Base-by-base conservation (phyloP, 2,113 vertebrate species). In the Pongo pygmaeus region DNA sequence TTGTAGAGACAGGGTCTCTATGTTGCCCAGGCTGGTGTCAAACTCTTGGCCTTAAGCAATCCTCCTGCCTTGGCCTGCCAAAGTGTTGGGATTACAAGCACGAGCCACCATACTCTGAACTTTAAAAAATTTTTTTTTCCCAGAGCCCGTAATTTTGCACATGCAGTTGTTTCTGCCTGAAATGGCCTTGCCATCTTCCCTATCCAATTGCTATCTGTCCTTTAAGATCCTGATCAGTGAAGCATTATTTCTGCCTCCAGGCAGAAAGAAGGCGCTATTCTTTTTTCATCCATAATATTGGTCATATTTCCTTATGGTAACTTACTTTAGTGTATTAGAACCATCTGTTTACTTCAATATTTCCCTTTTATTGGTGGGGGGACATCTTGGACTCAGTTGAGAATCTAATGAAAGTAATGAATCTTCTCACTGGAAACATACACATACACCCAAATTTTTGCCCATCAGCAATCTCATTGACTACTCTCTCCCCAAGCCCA, bases 401-500 rank as follows among this genome's bases (percentile, higher is more conserved):
- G 32, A 89, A 67, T 80, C 46, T 67, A 86, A 75, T 67, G 46
- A 48, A 27, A 74, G 13, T 27, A 75, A 93, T 80, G 43, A 90
- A 86, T 90, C 43, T 93, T 85, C 64, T 81, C 17, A 12, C 48
- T 55, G 74, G 93, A 86, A 95, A 85, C 80, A 90, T 64, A 86
- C 11, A 64, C 57, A 75, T 43, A 78, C 14, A 48, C 27, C 32
- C 43, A 27, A 23, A 80, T 57, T 64, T 95, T 89, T 80, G 46
- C 38, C 40, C 74, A 17, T 1, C 6, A 75, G 11, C 25, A 27
- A 30, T 59, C 32, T 85, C 74, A 95, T 48, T 74, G 84, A 90
- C 80, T 38, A 75, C 18, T 14, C 20, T 38, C 30, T 78, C 30
- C n/a, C 59, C 46, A 80, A 79, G n/a, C 8, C 74, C 61, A 80